These are phyloP conservation scores for Darevskia mixta DNA, from an alignment of 2,797 vertebrate species.

Conservation along the genomic window DNA sequence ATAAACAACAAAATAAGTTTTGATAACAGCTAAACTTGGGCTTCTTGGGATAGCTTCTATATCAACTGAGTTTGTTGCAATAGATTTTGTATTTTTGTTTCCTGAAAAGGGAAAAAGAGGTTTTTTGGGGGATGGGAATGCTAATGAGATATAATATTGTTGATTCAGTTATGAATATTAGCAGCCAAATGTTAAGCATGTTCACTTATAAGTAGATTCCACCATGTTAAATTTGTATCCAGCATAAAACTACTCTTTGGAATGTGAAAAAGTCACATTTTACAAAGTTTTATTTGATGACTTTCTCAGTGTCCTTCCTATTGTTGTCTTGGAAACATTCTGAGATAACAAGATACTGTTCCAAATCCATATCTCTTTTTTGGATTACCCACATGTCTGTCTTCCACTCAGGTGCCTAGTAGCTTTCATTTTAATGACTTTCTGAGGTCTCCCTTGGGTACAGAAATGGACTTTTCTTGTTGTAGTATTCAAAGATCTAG, in stretches of 20 bases:
- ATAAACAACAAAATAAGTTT: constrained; percentile 36
- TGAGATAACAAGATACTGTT: constrained; percentile 30
- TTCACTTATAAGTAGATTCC: not conserved
- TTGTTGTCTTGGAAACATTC: constrained; percentile 39
- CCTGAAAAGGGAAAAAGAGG: rapidly evolving
- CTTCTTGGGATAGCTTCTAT: constrained; percentile 3
- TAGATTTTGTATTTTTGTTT: not conserved
- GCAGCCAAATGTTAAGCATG: not conserved
- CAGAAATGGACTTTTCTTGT: constrained; percentile 62
- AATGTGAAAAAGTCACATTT: not conserved
- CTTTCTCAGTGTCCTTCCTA: constrained; percentile 23
- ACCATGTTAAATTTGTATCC: not conserved
- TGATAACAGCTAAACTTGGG: constrained; percentile 25
- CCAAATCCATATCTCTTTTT: constrained; percentile 50
- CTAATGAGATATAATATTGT: constrained; percentile 31
- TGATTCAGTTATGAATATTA: not conserved
- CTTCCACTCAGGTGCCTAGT: constrained; percentile 35
- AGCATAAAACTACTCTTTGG: not conserved
- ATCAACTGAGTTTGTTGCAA: not conserved
- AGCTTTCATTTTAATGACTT: constrained; percentile 47
- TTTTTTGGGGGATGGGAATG: not conserved
- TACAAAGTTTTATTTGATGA: constrained; percentile 35
- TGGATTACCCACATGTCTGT: constrained; percentile 47
- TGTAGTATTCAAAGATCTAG: constrained; percentile 48
- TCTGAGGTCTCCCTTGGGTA: constrained; percentile 38